These are phyloP conservation scores for Ivindomyrus marchei DNA, from an alignment of 2,113 vertebrate genomes.

Conservation along the genomic window DNA sequence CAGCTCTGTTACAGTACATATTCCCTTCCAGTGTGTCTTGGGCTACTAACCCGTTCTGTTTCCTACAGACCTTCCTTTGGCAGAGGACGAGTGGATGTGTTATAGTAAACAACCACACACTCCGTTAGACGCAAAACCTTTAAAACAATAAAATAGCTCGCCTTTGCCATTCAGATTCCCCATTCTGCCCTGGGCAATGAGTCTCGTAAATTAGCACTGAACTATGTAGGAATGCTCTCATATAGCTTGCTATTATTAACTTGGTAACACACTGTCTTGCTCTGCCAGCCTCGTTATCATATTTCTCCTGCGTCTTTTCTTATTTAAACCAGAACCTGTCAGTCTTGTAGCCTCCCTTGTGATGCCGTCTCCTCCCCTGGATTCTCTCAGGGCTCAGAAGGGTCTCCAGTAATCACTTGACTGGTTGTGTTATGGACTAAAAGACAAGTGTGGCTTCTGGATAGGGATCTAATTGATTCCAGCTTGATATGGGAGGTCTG, in stretches of 20 bases:
- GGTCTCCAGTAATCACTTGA: slow-evolving; percentile 8
- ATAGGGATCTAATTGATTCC: neutral
- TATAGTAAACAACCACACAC: neutral
- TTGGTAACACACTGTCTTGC: neutral
- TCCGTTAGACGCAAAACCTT: neutral
- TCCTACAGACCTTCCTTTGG: neutral
- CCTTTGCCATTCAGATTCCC: neutral
- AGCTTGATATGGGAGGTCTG: neutral
- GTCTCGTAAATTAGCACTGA: neutral
- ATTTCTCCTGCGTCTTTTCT: neutral
- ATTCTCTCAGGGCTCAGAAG: neutral
- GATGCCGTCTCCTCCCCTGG: neutral
- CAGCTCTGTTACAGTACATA: neutral
- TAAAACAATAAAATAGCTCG: neutral
- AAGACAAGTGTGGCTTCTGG: neutral
- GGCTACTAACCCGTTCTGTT: neutral
- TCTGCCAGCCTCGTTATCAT: slow-evolving; percentile 4
- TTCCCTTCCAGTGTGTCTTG: neutral
- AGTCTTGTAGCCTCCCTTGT: neutral
- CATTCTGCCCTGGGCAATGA: neutral
- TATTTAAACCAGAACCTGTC: neutral
- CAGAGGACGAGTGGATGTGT: neutral
- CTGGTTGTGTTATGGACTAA: slow-evolving; percentile 4
- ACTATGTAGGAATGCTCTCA: neutral
- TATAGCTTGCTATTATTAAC: slow-evolving; percentile 5